Base-by-base conservation (phyloP, 1,140 invertebrate genomes). In the Oreohelix idahoensis region DNA sequence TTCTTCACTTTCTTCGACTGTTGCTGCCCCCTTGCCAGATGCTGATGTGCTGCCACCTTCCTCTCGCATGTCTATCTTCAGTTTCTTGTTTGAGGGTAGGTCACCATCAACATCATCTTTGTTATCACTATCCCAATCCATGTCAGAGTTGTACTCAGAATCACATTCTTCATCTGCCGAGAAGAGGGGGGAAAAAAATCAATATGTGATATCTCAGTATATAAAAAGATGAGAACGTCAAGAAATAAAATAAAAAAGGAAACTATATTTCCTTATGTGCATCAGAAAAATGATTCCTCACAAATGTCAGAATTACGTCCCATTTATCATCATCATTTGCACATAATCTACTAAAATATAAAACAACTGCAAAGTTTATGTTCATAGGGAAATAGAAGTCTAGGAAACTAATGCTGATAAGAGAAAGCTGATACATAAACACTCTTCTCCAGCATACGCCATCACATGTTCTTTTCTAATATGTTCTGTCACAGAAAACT, bases 1-100 rank as follows among this genome's bases (percentile, higher is more conserved):
- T 13, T 95, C 93, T 84, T 95, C 95, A 79, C 87, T 83, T n/a
- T 76, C 75, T 45, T 81, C 83, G 49, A 15, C 26, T 17, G 39
- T 36, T 15, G 70, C 58, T 35, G 70, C 49, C 36, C 36, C 78
- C 29, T 79, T 79, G 53, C 32, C 38, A 74, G 39, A 11, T 35
- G 36, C 36, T 23, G 36, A 79, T n/a, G 53, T 51, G 23, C 45
- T 51, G 17, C 53, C 53, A 69, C 26, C 35, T 45, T 29, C 42
- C 23, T 74, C 39, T 20, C 58, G 79, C 53, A 79, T 49, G 32
- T 84, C 79, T 26, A 82, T 58, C 39, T 79, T 82, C 32, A 78
- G 51, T 53, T 83, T 53, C 45, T 83, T 86, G 26, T 39, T 58
- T 0, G 51, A 23, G 5, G 83, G 81, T 23, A 86, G 45, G 49